Evolutionary conservation across 2,888 invertebrate genomes (phyloP).

Genomic region (Drosophila demipolita): DNA sequence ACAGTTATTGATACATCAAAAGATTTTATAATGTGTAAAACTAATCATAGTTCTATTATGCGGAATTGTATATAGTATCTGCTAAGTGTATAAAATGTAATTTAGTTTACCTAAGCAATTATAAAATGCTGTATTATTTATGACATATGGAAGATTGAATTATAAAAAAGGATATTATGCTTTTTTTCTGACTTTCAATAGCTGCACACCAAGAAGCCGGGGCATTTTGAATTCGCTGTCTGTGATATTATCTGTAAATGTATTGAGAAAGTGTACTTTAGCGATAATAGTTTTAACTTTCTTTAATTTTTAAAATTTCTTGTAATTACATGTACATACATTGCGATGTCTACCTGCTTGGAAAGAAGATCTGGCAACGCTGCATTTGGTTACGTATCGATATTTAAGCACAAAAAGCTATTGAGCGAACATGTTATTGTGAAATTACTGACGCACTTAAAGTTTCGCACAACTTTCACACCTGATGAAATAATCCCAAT

Average conservation of each 20-base stretch:
- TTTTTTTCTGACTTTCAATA: not conserved
- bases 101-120: not conserved
- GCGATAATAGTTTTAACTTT: not conserved
- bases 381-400: constrained; percentile 14
- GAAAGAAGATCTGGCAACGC: constrained; percentile 15
- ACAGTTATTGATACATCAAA: no score
- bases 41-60: not conserved
- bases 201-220: not conserved
- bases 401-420: constrained; percentile 16
- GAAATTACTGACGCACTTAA: constrained; percentile 22
- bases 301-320: not conserved
- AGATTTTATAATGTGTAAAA: not conserved
- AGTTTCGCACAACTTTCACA: constrained; percentile 11
- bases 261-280: not conserved
- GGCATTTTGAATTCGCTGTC: not conserved
- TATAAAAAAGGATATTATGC: no score
- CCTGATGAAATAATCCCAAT: constrained; percentile 20
- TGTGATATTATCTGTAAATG: not conserved
- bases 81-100: not conserved
- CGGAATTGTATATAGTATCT: not conserved
- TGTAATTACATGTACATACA: not conserved
- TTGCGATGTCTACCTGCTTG: constrained; percentile 1
- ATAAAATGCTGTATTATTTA: no score
- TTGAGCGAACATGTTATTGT: constrained; percentile 19
- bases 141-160: no score